phyloP scores from a whole-genome alignment of 2,888 invertebrate genomes.

The Mythimna lalbum region DNA sequence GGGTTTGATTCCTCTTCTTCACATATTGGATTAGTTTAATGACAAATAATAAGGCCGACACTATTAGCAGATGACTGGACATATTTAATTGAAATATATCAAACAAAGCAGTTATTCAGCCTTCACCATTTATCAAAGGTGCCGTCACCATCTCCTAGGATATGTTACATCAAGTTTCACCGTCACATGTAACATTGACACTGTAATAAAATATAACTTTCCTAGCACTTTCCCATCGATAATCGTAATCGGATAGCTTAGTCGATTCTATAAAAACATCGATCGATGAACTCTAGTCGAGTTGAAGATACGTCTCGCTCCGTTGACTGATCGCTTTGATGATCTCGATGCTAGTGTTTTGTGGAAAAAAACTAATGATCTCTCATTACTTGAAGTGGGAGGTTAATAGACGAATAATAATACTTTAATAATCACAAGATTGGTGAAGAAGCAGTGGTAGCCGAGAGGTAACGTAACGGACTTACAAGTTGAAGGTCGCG shows the following conservation, averaged over 20 bases:
- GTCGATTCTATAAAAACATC: constrained; percentile 76
- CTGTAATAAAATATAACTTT: constrained; percentile 70
- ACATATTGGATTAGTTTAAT: no score
- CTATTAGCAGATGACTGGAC: no score
- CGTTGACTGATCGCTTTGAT: constrained; percentile 75
- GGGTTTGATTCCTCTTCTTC: no score
- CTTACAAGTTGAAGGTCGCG: no score
- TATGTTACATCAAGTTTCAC: constrained; percentile 53
- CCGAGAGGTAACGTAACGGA: no score
- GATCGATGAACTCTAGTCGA: constrained; percentile 82
- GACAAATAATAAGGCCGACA: no score
- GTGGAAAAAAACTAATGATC: constrained; percentile 55
- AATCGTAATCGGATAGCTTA: constrained; percentile 76
- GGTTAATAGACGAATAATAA: constrained; percentile 43
- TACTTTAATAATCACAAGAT: constrained; percentile 9
- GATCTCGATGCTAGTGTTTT: constrained; percentile 53
- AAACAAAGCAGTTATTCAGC: neutral
- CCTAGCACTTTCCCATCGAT: constrained; percentile 81
- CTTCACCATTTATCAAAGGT: neutral
- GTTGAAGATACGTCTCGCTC: constrained; percentile 89
- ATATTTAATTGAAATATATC: no score
- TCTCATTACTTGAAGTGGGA: constrained; percentile 54
- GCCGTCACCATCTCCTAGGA: constrained; percentile 5
- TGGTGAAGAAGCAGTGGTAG: no score
- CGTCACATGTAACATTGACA: constrained; percentile 40